Evolutionary conservation across 1,140 invertebrate genomes (phyloP), one percentile per base, ranked within the genome.

Genomic region (Drosophila mayri): DNA sequence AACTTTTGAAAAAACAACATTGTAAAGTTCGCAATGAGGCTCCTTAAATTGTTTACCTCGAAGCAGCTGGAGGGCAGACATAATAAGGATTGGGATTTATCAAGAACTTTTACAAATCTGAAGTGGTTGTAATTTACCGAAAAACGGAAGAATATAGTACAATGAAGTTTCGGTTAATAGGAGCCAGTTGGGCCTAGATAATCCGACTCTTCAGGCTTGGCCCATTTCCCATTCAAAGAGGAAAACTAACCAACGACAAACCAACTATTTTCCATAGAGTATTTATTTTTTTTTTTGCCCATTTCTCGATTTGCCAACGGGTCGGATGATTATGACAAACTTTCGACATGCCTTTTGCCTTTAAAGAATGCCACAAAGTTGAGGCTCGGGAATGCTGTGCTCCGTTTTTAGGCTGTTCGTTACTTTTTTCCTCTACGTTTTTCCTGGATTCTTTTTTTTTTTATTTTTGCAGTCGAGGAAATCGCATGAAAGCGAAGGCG

Each of bases 331-430:
- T 72, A 72, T 72, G 68, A 72, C 43, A 71, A 72, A 72, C 37
- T 72, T 72, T 72, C 30, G 67, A 59, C 52, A 72, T 72, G 38
- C 68, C 68, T 52, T 44, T 60, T 55, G 65, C 68, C 50, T 72
- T 72, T 59, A 72, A 72, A 41, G 54, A 71, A 72, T 72, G 67
- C 68, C 68, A 58, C 41, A 72, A 72, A 72, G 66, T 72, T 71
- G 37, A 37, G 44, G 30, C 68, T 72, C 66, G 37, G 68, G 68
- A 72, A 72, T 72, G 52, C 35, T 72, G 52, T 49, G 58, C 10
- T 16, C 44, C 43, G 10, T 49, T 66, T 72, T 72, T 72, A 16
- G 52, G 28, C 37, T 40, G 11, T 25, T 47, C 22, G 61, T 47
- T 50, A 32, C 35, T 40, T 72, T 65, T 64, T 65, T 65, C 32